Conservation (phyloP, 2,113 vertebrate genomes). For the Sturnus vulgaris region DNA sequence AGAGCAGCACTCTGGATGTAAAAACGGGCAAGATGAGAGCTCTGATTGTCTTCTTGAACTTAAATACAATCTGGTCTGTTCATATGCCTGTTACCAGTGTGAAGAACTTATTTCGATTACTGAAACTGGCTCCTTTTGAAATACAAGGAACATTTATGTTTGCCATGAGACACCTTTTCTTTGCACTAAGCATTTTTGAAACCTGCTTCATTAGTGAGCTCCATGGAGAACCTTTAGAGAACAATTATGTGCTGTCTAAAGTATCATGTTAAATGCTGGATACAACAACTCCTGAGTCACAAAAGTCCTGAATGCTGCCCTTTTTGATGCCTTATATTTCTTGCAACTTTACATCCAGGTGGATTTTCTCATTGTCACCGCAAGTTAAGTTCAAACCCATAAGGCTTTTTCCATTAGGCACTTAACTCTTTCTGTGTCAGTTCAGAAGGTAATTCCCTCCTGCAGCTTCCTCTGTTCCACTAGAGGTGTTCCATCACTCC, state of each 20-base stretch:
- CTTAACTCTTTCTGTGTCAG: slow-evolving; percentile 1
- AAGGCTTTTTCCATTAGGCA: not conserved
- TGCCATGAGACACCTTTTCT: not conserved
- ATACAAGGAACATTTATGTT: not conserved
- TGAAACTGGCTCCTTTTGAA: slow-evolving; percentile 8
- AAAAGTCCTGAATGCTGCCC: not conserved
- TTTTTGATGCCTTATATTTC: slow-evolving; percentile 11
- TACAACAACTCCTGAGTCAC: not conserved
- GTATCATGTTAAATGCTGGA: slow-evolving; percentile 15
- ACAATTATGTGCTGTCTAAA: slow-evolving; percentile 25
- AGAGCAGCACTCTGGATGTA: not conserved
- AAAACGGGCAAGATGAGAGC: not conserved
- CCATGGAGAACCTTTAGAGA: not conserved
- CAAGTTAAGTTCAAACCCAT: not conserved
- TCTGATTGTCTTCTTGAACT: not conserved
- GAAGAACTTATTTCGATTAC: slow-evolving; percentile 31
- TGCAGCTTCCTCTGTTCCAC: not conserved
- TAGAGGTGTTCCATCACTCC: not conserved
- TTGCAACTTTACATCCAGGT: slow-evolving; percentile 11
- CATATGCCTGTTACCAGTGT: not conserved
- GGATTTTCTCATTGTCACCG: slow-evolving; percentile 19
- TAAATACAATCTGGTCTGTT: not conserved
- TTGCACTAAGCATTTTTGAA: not conserved
- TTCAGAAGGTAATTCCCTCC: not conserved
- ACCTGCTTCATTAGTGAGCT: not conserved